These are phyloP conservation scores for Eubucco bourcierii DNA, from an alignment of 2,113 vertebrate genomes.

Conservation along the genomic window DNA sequence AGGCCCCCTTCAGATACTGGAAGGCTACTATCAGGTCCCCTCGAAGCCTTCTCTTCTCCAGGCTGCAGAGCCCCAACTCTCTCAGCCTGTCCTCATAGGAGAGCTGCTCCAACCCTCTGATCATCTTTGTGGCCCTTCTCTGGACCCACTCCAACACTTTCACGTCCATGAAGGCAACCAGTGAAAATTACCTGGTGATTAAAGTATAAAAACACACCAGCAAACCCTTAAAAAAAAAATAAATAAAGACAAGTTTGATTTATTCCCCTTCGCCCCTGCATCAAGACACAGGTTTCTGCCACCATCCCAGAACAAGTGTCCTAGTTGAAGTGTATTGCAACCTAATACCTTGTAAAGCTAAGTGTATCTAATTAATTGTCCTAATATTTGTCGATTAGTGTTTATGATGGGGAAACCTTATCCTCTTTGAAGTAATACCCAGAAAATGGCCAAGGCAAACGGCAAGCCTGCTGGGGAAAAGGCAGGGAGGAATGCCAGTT, in stretches of 20 bases:
- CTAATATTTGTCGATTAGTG: slow-evolving; percentile 79
- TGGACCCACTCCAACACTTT: no score
- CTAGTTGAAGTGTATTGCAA: slow-evolving; percentile 82
- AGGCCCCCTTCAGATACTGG: no score
- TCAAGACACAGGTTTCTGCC: slow-evolving; percentile 49
- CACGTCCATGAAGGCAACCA: neutral
- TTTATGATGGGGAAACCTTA: slow-evolving; percentile 78
- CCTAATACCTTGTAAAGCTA: slow-evolving; percentile 82
- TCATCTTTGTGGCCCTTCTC: no score
- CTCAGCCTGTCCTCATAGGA: no score
- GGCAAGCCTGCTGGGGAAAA: slow-evolving; percentile 47
- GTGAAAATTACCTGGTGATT: neutral
- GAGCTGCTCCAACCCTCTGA: no score
- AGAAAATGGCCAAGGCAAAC: slow-evolving; percentile 75
- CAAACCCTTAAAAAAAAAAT: neutral
- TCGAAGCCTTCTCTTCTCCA: no score
- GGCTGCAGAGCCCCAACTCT: no score
- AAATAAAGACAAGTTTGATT: neutral
- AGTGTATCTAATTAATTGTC: slow-evolving; percentile 89
- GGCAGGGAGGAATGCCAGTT: slow-evolving; percentile 67
- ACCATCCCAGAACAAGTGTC: slow-evolving; percentile 54
- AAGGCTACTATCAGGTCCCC: no score
- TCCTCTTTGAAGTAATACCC: slow-evolving; percentile 83
- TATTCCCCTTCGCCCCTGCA: slow-evolving; percentile 47
- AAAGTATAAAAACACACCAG: neutral